These are phyloP conservation scores for Alces alces DNA, from an alignment of 2,113 vertebrate species.

Conservation along the genomic window DNA sequence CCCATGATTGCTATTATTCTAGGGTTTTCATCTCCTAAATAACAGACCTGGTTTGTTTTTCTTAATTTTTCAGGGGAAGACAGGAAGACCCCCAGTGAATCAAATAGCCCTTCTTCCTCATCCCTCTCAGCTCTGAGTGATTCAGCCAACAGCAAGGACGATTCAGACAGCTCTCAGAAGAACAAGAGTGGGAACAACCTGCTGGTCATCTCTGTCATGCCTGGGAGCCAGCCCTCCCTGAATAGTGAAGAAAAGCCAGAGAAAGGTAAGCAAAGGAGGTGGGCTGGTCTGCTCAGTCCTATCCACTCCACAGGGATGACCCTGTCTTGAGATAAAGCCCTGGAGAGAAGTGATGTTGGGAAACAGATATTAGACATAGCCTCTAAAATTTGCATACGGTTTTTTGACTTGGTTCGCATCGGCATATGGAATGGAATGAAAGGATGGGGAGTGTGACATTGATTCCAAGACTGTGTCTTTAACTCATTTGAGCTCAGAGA, in stretches of 20 bases:
- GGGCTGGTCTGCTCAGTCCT: background rate
- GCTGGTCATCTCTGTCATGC: conserved; percentile 91
- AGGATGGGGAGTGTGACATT: rapidly evolving
- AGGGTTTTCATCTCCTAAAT: background rate
- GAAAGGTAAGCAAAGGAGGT: conserved; percentile 85
- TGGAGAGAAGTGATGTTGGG: background rate
- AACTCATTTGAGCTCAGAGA: background rate
- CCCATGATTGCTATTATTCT: background rate
- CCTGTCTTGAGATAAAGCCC: background rate
- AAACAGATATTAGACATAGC: background rate
- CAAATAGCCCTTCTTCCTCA: conserved; percentile 95
- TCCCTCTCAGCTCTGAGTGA: conserved; percentile 97
- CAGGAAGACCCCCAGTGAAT: conserved; percentile 85
- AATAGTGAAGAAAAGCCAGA: conserved; percentile 94
- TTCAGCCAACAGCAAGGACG: conserved; percentile 95
- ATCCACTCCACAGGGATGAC: background rate
- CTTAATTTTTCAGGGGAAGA: conserved; percentile 80
- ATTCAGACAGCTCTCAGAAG: conserved; percentile 88
- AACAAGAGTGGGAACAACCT: conserved; percentile 90
- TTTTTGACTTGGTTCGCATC: background rate
- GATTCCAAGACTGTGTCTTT: background rate
- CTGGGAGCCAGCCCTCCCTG: conserved; percentile 89
- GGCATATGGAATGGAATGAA: rapidly evolving
- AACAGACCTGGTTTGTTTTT: background rate
- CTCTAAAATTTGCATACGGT: background rate